Evolutionary conservation across 2,113 vertebrate species (phyloP).

Genomic region (Podilymbus podiceps): DNA sequence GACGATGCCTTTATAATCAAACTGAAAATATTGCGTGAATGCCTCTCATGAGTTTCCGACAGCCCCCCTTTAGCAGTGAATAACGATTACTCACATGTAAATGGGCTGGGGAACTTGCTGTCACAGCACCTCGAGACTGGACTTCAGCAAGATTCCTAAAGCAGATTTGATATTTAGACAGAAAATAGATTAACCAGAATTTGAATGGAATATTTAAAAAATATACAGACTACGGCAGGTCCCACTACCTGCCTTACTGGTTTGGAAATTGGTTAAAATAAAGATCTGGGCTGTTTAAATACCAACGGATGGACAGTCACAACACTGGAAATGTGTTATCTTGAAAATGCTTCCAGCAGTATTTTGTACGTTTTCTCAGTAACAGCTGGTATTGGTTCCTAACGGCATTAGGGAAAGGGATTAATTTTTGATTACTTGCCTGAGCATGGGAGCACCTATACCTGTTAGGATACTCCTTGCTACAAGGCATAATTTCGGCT

Average conservation of each 20-base stretch:
- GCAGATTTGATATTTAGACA: background rate
- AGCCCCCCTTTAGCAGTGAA: background rate
- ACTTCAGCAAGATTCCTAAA: background rate
- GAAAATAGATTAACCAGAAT: background rate
- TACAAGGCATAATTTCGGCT: background rate
- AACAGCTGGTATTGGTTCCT: background rate
- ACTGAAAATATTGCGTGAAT: background rate
- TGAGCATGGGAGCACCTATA: background rate
- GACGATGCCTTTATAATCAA: background rate
- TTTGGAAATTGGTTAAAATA: background rate
- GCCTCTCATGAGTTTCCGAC: background rate
- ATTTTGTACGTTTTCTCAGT: background rate
- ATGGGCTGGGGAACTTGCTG: background rate
- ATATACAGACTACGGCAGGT: background rate
- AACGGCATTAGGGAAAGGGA: background rate
- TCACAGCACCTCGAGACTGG: background rate
- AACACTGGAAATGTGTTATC: background rate
- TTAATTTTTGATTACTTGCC: constrained; percentile 28
- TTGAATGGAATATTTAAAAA: background rate
- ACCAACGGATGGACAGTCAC: background rate
- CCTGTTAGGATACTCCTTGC: constrained; percentile 10
- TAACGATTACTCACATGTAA: background rate
- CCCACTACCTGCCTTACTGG: background rate
- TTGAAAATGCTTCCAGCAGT: background rate
- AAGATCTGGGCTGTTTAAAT: background rate